Evolutionary conservation across 2,113 vertebrate species (phyloP).

Genomic region (Miniopterus natalensis): DNA sequence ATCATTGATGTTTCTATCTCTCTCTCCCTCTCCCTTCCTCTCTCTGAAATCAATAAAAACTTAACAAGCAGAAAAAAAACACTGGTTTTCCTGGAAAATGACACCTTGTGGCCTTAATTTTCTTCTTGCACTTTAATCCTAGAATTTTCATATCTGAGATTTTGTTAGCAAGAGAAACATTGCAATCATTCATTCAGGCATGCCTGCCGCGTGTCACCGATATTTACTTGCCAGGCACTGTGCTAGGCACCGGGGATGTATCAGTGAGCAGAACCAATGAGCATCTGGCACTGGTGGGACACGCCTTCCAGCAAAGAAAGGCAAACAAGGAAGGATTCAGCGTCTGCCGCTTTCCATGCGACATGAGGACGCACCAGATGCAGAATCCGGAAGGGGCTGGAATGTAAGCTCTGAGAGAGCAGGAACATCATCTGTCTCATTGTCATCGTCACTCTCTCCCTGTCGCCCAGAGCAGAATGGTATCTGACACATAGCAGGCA

Average conservation of each 20-base stretch:
- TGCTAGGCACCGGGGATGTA: background rate
- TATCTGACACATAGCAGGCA: background rate
- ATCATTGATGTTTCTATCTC: no score
- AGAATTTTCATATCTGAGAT: background rate
- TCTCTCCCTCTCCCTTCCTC: no score
- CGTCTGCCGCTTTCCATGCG: background rate
- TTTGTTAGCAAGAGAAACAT: background rate
- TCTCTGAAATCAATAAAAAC: no score
- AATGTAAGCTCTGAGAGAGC: no score
- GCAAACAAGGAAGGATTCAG: background rate
- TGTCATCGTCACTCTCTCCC: rapidly evolving
- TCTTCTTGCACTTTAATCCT: background rate
- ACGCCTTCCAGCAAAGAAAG: background rate
- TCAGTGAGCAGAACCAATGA: background rate
- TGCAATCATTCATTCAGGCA: background rate
- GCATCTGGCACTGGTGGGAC: background rate
- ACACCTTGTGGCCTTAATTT: background rate
- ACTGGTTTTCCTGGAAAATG: slow-evolving; percentile 32
- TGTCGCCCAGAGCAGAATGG: background rate
- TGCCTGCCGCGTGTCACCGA: rapidly evolving
- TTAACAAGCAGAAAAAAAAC: background rate
- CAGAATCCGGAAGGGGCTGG: background rate
- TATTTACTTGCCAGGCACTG: background rate
- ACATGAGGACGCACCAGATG: background rate
- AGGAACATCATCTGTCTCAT: background rate